Percentiles rank a stretch among this genome's conserved stretches.
phyloP scores from a whole-genome alignment of 2,888 invertebrate species.

The Aphrophora alni region DNA sequence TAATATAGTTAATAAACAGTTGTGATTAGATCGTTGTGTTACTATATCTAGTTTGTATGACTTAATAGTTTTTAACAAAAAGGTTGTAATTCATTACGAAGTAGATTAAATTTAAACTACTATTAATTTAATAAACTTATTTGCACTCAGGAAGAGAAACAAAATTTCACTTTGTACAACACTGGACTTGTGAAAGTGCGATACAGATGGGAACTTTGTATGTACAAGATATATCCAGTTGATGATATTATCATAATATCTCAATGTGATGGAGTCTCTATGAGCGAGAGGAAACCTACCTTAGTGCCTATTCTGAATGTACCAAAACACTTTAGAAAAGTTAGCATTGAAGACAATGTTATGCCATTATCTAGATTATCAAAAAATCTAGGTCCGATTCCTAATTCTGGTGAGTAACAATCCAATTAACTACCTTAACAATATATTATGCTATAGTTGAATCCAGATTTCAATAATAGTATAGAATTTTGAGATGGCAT shows the following conservation, averaged over 20 bases:
- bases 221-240: background rate
- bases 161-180: background rate
- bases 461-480: no score
- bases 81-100: no score
- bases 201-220: background rate
- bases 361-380: background rate
- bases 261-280: background rate
- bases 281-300: background rate
- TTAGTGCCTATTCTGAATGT: background rate
- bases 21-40: no score
- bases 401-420: background rate
- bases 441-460: no score
- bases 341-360: background rate
- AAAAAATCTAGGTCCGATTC: background rate
- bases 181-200: background rate
- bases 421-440: no score
- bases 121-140: background rate
- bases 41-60: no score
- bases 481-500: no score
- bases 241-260: background rate
- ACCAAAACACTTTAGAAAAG: background rate
- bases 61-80: no score
- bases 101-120: no score
- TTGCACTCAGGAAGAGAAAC: background rate
- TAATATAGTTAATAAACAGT: no score